A percentile compares a stretch with the other conserved stretches of the same genome.
phyloP scores from a whole-genome alignment of 2,797 vertebrate genomes.

The Sarcoramphus papa region DNA sequence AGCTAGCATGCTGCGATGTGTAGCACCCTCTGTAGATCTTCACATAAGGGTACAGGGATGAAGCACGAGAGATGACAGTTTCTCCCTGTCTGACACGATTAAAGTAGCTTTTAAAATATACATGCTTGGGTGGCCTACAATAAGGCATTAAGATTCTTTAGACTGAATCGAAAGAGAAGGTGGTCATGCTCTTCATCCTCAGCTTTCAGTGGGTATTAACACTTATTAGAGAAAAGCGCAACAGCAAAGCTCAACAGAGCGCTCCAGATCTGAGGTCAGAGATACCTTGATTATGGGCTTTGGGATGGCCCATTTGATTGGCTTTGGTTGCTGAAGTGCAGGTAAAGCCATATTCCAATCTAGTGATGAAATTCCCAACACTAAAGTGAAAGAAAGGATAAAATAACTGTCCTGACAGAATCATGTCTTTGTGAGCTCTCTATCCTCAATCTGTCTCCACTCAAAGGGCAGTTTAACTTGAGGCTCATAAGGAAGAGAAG shows the following conservation, averaged over 20 bases:
- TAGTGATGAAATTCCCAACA: neutral
- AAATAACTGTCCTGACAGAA: neutral
- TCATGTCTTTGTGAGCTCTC: neutral
- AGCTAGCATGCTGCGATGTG: neutral
- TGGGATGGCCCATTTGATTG: rapidly evolving
- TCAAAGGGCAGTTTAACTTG: neutral
- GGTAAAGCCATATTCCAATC: neutral
- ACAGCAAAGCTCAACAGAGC: neutral
- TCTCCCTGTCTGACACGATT: neutral
- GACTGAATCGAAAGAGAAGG: neutral
- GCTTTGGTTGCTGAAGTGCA: neutral
- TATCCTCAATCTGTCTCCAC: neutral
- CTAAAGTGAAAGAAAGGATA: neutral
- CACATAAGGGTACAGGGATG: neutral
- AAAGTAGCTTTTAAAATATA: neutral
- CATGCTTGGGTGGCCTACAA: neutral
- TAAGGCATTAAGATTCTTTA: neutral
- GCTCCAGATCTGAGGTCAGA: neutral
- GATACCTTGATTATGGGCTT: neutral
- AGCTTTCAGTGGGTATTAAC: neutral
- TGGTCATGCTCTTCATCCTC: neutral
- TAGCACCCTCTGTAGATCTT: neutral
- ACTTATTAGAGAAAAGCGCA: neutral
- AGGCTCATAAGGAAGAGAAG: neutral
- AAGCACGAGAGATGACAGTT: neutral